Conservation (phyloP, 35 echinoderm and acorn worm genomes). For the Stichopus chloronotus region DNA sequence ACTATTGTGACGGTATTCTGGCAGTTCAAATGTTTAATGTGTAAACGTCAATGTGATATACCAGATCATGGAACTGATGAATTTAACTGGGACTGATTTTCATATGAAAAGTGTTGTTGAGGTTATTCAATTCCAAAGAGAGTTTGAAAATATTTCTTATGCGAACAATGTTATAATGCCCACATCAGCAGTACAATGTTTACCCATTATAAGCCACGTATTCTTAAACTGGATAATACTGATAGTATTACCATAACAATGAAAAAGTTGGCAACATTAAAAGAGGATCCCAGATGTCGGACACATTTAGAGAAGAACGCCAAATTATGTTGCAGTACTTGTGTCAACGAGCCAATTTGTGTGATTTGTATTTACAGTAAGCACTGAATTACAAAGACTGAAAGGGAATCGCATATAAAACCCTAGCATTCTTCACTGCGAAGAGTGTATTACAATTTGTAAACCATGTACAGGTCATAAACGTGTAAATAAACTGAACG, state of each 20-base stretch:
- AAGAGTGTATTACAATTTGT: no score
- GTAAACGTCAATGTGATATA: neutral
- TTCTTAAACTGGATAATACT: neutral
- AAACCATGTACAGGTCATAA: no score
- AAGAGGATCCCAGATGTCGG: neutral
- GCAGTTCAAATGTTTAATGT: neutral
- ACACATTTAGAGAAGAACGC: neutral
- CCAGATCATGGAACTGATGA: slow-evolving; percentile 17
- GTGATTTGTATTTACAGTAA: slow-evolving; percentile 7
- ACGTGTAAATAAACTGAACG: no score
- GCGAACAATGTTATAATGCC: neutral
- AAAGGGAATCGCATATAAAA: neutral
- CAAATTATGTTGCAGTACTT: slow-evolving; percentile 11
- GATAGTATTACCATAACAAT: neutral
- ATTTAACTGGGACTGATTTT: slow-evolving; percentile 46
- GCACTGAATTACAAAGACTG: neutral
- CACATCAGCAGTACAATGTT: neutral
- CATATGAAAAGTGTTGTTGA: slow-evolving; percentile 20
- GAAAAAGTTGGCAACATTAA: slow-evolving; percentile 17
- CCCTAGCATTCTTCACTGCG: no score
- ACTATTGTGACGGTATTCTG: neutral
- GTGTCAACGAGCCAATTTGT: slow-evolving; percentile 11
- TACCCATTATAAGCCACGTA: neutral
- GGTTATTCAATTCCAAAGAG: neutral
- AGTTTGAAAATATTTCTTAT: neutral